phyloP scores from a whole-genome alignment of 2,797 vertebrate genomes.

The Iguana delicatissima region DNA sequence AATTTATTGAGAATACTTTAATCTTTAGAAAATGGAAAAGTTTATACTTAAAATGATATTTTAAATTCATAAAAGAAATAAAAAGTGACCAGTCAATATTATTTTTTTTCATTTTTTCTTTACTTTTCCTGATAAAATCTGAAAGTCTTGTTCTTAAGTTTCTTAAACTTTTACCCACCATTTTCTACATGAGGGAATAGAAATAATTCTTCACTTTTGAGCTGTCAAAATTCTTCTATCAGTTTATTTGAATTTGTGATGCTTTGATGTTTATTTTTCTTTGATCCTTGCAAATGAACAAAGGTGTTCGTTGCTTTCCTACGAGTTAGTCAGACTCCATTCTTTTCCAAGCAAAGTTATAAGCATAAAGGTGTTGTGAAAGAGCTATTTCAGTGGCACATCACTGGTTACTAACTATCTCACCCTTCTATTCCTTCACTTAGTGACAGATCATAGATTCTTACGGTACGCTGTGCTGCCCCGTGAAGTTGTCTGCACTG shows the following conservation, averaged over 20 bases:
- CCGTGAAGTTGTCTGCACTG: conserved; percentile 96
- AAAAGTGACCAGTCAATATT: too few species aligned
- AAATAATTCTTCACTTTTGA: neutral
- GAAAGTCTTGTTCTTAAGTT: too few species aligned
- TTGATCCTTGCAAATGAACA: neutral
- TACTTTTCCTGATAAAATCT: too few species aligned
- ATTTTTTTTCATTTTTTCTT: too few species aligned
- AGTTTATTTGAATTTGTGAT: neutral
- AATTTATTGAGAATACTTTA: too few species aligned
- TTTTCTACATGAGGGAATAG: neutral
- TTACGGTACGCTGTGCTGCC: conserved; percentile 94
- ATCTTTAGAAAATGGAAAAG: too few species aligned
- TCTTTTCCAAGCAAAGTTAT: neutral
- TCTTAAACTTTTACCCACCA: too few species aligned
- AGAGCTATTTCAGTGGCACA: neutral
- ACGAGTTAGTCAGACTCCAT: neutral
- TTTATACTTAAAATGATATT: too few species aligned
- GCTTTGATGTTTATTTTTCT: neutral
- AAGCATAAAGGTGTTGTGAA: neutral
- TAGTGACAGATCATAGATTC: conserved; percentile 91
- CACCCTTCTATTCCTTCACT: conserved; percentile 23
- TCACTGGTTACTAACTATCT: neutral
- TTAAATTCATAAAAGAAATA: too few species aligned
- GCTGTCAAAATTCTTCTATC: neutral
- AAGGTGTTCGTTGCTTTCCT: neutral